Base-by-base conservation (phyloP, 2,888 invertebrate species). In the Cheilosia vernalis region DNA sequence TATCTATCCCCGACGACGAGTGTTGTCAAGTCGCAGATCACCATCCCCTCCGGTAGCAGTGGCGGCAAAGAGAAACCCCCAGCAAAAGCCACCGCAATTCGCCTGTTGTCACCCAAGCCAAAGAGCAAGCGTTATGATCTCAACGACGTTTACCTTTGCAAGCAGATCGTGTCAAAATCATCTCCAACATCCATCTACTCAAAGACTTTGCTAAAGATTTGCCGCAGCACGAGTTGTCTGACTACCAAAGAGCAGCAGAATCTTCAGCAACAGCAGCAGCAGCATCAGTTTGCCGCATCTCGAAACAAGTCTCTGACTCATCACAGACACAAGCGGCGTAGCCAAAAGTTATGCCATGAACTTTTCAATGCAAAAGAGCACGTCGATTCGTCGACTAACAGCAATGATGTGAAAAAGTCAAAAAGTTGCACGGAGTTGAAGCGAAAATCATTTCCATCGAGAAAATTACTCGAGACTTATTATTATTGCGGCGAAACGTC, bases 1-100 rank as follows among this genome's bases (percentile, higher is more conserved):
- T 91, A 90, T 89, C 88, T 91, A 56, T 89, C 90, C 80, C 89
- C 91, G 24, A 87, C 89, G 33, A 79, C 66, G n/a, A 40, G 60
- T 64, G 30, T 60, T 56, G 58, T 53, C n/a, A 78, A 73, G 40
- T 73, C 82, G 2, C 72, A 81, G 51, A 80, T 72, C 40, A 77
- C 10, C 49, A 69, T 80, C 33, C 78, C 72, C 4, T 42, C 64
- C 15, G 21, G 51, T 64, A 58, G 44, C 53, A 53, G 56, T 44
- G 47, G 42, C 17, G 64, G 21, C 9, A 74, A 63, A 42, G 80
- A 82, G 15, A 79, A 87, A 56, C 61, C 66, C 55, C 64, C 74
- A 19, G 55, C 63, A 51, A 76, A 67, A 33, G 61, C 67, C 19
- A 37, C 70, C 19, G 66, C 86, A 44, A 37, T 76, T 1, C 80